These are phyloP conservation scores for Drosophila peninsularis DNA, from an alignment of 2,888 invertebrate genomes.

Conservation along the genomic window DNA sequence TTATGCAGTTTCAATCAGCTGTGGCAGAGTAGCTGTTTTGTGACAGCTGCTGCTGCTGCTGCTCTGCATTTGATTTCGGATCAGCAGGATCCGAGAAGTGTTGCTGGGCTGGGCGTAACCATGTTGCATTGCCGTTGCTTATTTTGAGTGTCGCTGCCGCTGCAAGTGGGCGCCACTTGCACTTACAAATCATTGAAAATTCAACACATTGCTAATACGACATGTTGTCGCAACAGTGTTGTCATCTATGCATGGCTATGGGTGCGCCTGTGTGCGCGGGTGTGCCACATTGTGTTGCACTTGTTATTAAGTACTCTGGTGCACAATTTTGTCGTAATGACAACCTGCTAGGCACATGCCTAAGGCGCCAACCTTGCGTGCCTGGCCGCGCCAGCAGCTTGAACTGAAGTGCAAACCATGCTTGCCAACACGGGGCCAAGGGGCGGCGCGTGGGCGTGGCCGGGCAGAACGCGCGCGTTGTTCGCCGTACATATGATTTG, in stretches of 20 bases:
- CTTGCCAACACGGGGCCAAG: conserved; percentile 10
- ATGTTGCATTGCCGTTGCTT: conserved; percentile 34
- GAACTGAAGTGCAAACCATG: conserved; percentile 61
- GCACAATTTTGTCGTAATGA: conserved; percentile 78
- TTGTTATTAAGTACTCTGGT: conserved; percentile 77
- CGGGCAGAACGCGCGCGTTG: conserved; percentile 28
- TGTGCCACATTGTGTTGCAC: conserved; percentile 75
- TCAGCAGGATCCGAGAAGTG: conserved; percentile 1
- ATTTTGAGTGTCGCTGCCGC: conserved; percentile 20
- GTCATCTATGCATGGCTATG: conserved; percentile 31
- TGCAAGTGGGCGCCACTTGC: conserved; percentile 53
- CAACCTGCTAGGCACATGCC: conserved; percentile 78
- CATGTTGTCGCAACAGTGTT: conserved; percentile 66
- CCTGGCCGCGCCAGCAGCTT: conserved; percentile 71
- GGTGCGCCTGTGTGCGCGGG: conserved; percentile 28
- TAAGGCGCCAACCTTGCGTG: conserved; percentile 75
- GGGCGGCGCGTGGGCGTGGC: conserved; percentile 28
- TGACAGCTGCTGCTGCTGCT: conserved; percentile 45
- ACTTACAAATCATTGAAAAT: conserved; percentile 78
- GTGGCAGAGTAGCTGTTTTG: conserved; percentile 17
- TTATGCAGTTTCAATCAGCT: conserved; percentile 60
- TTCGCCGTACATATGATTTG: conserved; percentile 73
- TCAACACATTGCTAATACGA: conserved; percentile 77
- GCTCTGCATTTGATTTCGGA: conserved; percentile 32
- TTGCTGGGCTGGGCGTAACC: conserved; percentile 27